Evolutionary conservation across 1,140 invertebrate species (phyloP).

Genomic region (Drosophila bipectinata): DNA sequence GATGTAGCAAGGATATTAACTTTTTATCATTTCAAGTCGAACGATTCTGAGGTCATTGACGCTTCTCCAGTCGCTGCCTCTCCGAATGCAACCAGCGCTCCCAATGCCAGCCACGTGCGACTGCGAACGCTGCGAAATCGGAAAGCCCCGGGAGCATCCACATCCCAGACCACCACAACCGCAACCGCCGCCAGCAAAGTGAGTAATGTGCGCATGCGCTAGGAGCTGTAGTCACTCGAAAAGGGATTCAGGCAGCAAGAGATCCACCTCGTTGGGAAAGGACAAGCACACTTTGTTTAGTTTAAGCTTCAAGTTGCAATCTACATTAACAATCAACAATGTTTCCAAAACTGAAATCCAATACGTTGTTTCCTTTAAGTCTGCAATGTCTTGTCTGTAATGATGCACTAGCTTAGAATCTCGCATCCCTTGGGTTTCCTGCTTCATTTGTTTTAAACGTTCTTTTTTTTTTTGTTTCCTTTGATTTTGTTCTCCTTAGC

Average conservation of each 20-base stretch:
- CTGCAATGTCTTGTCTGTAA: background rate
- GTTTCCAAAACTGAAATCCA: slow-evolving; percentile 42
- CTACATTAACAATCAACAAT: slow-evolving; percentile 46
- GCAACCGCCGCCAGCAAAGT: slow-evolving; percentile 58
- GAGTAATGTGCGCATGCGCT: slow-evolving; percentile 59
- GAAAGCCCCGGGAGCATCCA: slow-evolving; percentile 10
- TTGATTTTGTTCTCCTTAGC: slow-evolving; percentile 38
- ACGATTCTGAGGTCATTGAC: slow-evolving; percentile 62
- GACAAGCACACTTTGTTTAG: slow-evolving; percentile 14
- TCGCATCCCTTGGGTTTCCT: slow-evolving; percentile 4
- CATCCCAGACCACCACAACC: slow-evolving; percentile 7
- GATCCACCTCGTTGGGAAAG: background rate
- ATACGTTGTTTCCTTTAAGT: slow-evolving; percentile 43
- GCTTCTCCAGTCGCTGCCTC: slow-evolving; percentile 49
- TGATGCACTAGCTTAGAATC: background rate
- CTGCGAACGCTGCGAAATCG: slow-evolving; percentile 52
- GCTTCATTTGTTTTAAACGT: slow-evolving; percentile 18
- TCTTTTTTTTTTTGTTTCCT: slow-evolving; percentile 17
- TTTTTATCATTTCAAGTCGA: slow-evolving; percentile 15
- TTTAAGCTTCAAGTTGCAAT: slow-evolving; percentile 37
- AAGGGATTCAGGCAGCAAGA: slow-evolving; percentile 11
- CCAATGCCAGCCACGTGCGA: slow-evolving; percentile 37
- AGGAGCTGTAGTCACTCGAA: slow-evolving; percentile 59
- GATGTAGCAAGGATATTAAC: background rate
- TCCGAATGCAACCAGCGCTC: background rate